A percentile compares a stretch with the other conserved stretches of the same genome.
Evolutionary conservation across 2,113 vertebrate genomes (phyloP).

Genomic region (Butorides virescens): DNA sequence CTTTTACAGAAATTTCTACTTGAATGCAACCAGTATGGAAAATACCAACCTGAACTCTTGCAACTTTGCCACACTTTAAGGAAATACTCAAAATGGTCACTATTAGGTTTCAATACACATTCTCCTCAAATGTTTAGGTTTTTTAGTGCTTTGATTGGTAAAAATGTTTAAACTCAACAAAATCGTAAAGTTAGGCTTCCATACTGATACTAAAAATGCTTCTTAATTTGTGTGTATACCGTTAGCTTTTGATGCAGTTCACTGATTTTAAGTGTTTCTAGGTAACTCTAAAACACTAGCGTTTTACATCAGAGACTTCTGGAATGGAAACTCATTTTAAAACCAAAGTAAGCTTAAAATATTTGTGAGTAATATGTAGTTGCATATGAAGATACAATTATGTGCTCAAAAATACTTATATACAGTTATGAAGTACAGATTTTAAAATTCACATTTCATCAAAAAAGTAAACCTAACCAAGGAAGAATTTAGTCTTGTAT

Average conservation of each 20-base stretch:
- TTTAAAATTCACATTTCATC: background rate
- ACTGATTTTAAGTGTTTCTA: background rate
- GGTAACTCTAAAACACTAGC: background rate
- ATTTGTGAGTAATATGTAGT: background rate
- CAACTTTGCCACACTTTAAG: background rate
- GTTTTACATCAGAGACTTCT: background rate
- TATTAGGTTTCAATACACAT: background rate
- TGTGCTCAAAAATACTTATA: background rate
- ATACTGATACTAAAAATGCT: background rate
- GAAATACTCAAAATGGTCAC: background rate
- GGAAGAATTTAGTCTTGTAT: background rate
- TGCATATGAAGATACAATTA: background rate
- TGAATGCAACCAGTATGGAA: background rate
- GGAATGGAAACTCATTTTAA: background rate
- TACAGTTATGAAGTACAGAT: background rate
- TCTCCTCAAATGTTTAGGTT: background rate
- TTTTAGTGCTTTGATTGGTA: background rate
- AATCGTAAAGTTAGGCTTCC: background rate
- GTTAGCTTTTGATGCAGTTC: background rate
- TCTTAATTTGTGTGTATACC: background rate
- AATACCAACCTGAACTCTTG: background rate
- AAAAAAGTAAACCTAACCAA: background rate
- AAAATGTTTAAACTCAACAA: background rate
- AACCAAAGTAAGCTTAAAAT: background rate
- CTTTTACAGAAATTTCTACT: background rate